phyloP scores from a whole-genome alignment of 23 tunicate species.

The Halocynthia roretzi region DNA sequence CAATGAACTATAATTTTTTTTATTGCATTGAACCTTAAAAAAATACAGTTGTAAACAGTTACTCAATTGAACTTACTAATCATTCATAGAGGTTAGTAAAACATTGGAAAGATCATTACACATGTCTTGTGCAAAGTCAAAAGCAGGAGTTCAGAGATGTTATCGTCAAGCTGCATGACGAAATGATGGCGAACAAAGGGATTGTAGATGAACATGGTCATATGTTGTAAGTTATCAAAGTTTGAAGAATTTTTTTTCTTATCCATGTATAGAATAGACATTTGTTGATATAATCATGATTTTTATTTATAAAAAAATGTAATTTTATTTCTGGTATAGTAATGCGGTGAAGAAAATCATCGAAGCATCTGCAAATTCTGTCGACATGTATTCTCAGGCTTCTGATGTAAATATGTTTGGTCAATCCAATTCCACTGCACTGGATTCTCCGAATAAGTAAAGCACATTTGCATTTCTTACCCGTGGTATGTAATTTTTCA shows the following conservation, averaged over 20 bases:
- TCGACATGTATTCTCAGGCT: background rate
- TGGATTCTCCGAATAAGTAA: too few species aligned
- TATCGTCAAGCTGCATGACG: conserved; percentile 36
- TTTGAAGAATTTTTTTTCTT: background rate
- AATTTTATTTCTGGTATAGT: background rate
- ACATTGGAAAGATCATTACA: conserved; percentile 43
- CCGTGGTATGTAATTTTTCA: too few species aligned
- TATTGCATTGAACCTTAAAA: too few species aligned
- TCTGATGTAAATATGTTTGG: background rate
- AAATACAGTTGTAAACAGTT: too few species aligned
- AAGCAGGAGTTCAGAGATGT: conserved; percentile 50
- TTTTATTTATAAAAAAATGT: background rate
- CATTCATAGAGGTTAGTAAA: conserved; percentile 26
- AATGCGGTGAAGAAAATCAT: conserved; percentile 33
- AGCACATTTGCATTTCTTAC: too few species aligned
- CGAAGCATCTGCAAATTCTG: conserved; percentile 19
- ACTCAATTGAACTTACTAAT: too few species aligned
- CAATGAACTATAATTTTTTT: too few species aligned
- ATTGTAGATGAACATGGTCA: conserved; percentile 44
- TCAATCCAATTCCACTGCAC: too few species aligned
- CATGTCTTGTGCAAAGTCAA: conserved; percentile 33
- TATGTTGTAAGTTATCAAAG: conserved; percentile 33
- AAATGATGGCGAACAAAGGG: conserved; percentile 54
- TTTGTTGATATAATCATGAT: background rate
- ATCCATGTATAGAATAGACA: background rate